Conservation (phyloP, 1,140 invertebrate genomes). For the Coptotermes formosanus region DNA sequence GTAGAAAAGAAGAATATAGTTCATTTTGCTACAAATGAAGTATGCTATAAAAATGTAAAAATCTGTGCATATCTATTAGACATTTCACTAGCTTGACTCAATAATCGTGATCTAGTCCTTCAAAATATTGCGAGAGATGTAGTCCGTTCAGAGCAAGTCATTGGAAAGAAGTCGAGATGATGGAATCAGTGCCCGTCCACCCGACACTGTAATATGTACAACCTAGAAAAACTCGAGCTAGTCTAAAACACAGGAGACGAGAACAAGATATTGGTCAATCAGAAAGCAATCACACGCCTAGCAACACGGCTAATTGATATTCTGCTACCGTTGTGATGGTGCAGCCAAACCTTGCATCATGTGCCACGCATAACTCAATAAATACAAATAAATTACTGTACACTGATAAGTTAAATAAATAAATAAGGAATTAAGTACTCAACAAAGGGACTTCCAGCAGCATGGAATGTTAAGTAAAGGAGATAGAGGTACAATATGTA, state of each 20-base stretch:
- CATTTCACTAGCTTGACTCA: constrained; percentile 36
- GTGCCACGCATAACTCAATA: neutral
- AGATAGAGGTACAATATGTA: neutral
- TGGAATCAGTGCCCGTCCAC: constrained; percentile 21
- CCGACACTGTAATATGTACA: constrained; percentile 29
- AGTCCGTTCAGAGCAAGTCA: constrained; percentile 33
- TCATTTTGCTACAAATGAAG: constrained; percentile 36
- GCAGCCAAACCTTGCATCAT: neutral
- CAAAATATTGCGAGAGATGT: constrained; percentile 36
- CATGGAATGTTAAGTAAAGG: neutral
- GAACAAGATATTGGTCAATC: constrained; percentile 32
- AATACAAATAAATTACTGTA: constrained; percentile 20
- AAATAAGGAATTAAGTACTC: neutral
- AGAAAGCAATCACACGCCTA: constrained; percentile 32
- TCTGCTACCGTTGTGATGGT: constrained; percentile 23
- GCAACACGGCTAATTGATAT: constrained; percentile 22
- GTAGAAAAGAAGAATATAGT: constrained; percentile 36
- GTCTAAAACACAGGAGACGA: constrained; percentile 34
- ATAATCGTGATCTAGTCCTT: constrained; percentile 28
- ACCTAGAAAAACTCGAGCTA: constrained; percentile 33
- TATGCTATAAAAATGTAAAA: constrained; percentile 38
- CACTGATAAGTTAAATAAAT: neutral
- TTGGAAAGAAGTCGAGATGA: constrained; percentile 23
- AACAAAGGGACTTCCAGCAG: neutral
- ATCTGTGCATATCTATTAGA: constrained; percentile 37